phyloP scores from a whole-genome alignment of 1,140 invertebrate genomes.

The Pseudomyrmex cubaensis region DNA sequence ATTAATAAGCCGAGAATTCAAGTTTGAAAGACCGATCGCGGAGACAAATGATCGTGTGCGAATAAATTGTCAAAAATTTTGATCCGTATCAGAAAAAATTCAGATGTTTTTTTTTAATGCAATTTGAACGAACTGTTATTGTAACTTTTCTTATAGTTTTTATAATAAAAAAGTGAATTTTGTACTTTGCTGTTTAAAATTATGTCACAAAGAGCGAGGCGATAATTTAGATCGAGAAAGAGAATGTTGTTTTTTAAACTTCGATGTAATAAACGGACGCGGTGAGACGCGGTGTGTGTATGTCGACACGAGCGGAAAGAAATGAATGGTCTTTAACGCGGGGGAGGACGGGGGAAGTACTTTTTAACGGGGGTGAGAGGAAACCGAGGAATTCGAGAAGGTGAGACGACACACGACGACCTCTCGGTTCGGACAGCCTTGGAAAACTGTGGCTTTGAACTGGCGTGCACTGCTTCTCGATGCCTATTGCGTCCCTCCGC shows the following conservation, averaged over 20 bases:
- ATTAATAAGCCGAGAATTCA: neutral
- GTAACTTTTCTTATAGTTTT: no score
- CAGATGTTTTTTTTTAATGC: no score
- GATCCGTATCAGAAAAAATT: neutral
- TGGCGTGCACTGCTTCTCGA: constrained; percentile 80
- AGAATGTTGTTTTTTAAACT: neutral
- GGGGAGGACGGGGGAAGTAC: no score
- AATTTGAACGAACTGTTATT: no score
- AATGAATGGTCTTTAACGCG: neutral
- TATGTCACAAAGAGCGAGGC: neutral
- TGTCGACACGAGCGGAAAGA: constrained; percentile 4
- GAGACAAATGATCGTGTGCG: neutral
- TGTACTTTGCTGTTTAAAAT: no score
- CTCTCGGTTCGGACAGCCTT: constrained; percentile 82
- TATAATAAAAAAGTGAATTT: no score
- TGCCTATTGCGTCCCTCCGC: constrained; percentile 76
- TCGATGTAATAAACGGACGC: neutral
- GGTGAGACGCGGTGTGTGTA: neutral
- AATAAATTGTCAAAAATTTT: neutral
- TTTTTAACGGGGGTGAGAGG: neutral
- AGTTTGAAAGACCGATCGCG: neutral
- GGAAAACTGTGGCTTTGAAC: constrained; percentile 85
- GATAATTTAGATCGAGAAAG: neutral
- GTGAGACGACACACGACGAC: constrained; percentile 74
- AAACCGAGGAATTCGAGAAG: constrained; percentile 35